phyloP scores from a whole-genome alignment of 2,797 vertebrate genomes.

The Premnoplex brunnescens region DNA sequence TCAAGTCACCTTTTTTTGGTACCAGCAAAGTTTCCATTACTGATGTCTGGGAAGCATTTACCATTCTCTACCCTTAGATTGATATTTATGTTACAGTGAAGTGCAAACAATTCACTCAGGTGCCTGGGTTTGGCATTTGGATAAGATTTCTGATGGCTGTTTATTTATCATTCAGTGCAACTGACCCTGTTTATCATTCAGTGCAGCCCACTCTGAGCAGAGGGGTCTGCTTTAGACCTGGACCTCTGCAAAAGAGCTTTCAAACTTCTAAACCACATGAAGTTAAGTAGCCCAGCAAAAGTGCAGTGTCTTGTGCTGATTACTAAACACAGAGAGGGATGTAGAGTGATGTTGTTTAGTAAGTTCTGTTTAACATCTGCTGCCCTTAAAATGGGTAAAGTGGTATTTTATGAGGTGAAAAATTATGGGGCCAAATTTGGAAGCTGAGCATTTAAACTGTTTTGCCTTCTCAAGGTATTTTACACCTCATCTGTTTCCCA shows the following conservation, averaged over 20 bases:
- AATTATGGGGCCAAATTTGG: background rate
- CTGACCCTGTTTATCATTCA: background rate
- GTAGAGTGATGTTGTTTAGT: background rate
- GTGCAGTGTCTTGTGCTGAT: background rate
- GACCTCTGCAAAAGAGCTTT: background rate
- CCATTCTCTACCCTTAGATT: background rate
- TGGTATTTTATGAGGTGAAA: background rate
- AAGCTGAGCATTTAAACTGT: background rate
- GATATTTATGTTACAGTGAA: conserved; percentile 29
- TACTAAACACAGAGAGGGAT: background rate
- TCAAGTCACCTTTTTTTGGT: background rate
- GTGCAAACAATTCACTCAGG: background rate
- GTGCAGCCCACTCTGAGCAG: background rate
- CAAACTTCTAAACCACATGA: background rate
- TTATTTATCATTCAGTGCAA: conserved; percentile 6
- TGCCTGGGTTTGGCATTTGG: conserved; percentile 20
- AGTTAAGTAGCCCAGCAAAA: background rate
- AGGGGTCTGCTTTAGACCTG: background rate
- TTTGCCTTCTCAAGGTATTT: background rate
- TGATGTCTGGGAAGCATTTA: background rate
- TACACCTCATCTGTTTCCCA: background rate
- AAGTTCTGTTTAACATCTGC: background rate
- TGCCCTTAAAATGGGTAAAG: background rate
- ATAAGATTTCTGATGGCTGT: background rate
- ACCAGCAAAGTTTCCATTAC: background rate